Evolutionary conservation across 2,797 vertebrate species (phyloP).

Genomic region (Orientallactaga sibirica): DNA sequence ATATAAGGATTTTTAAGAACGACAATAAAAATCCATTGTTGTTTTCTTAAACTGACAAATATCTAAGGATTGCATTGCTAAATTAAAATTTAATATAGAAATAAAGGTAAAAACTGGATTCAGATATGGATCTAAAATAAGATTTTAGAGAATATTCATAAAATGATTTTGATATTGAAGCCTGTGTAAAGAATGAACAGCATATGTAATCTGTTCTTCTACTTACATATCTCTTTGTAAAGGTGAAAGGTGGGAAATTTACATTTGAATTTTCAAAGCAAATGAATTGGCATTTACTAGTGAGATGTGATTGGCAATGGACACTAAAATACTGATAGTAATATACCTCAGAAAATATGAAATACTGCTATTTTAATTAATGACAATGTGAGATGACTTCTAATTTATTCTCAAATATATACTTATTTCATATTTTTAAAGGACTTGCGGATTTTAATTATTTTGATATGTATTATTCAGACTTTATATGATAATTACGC

Average conservation of each 20-base stretch:
- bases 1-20: constrained; percentile 14
- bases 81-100: constrained; percentile 67
- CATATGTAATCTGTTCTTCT: constrained; percentile 32
- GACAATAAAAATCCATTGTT: background rate
- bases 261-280: constrained; percentile 87
- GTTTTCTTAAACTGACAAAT: background rate
- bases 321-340: constrained; percentile 85
- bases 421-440: constrained; percentile 76
- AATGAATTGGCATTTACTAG: constrained; percentile 84
- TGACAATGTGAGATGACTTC: constrained; percentile 74
- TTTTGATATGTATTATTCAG: constrained; percentile 23
- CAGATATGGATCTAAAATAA: constrained; percentile 51
- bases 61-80: constrained; percentile 41
- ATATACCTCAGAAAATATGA: constrained; percentile 79
- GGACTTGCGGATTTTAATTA: constrained; percentile 35
- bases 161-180: constrained; percentile 67
- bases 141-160: constrained; percentile 47
- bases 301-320: constrained; percentile 78
- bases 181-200: constrained; percentile 48
- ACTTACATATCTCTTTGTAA: constrained; percentile 78
- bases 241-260: constrained; percentile 84
- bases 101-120: constrained; percentile 63
- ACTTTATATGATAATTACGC: constrained; percentile 41
- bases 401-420: constrained; percentile 81
- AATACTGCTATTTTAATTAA: constrained; percentile 84